Evolutionary conservation across 2,113 vertebrate genomes (phyloP), one percentile per base, ranked within the genome.

Genomic region (Muntiacus muntjak): DNA sequence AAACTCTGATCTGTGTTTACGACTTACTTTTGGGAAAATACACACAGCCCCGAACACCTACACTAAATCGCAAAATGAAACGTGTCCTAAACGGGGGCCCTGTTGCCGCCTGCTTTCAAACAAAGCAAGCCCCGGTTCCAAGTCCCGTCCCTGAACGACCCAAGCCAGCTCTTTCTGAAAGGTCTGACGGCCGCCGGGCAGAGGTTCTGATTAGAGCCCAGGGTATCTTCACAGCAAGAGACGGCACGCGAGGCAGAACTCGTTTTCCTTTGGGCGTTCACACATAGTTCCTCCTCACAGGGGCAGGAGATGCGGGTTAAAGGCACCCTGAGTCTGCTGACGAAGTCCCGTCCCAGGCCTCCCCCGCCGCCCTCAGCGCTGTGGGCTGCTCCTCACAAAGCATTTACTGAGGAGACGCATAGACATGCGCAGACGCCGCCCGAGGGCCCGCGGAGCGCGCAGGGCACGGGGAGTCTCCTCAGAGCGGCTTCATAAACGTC

Each of bases 121-220:
- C 15, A 78, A 78, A 78, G 40, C 62, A 55, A 64, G 26, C 21
- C 4, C 19, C 19, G 19, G 62, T 52, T 92, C 55, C 87, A 60
- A 16, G 21, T 85, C 43, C 54, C 43, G 13, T 71, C 50, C 40
- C 47, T 57, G 40, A 91, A 83, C 13, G 36, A 33, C 28, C 40
- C 47, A 25, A 26, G 28, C 16, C 83, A 36, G 15, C 15, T 50
- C 13, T 71, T n/a, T 62, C 23, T 52, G 54, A 82, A 36, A 19
- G n/a, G n/a, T 33, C 17, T 50, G 55, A 95, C 23, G 89, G 16
- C 62, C 33, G 78, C 74, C 36, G 76, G 67, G 84, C 76, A 82
- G 64, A 43, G 1, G 0, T 21, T 54, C 52, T 97, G 93, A 97
- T 95, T 94, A 55, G 94, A 95, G 86, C 95, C 62, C 52, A 67